Base-by-base conservation (phyloP, 2,113 vertebrate genomes). In the Gavia stellata region DNA sequence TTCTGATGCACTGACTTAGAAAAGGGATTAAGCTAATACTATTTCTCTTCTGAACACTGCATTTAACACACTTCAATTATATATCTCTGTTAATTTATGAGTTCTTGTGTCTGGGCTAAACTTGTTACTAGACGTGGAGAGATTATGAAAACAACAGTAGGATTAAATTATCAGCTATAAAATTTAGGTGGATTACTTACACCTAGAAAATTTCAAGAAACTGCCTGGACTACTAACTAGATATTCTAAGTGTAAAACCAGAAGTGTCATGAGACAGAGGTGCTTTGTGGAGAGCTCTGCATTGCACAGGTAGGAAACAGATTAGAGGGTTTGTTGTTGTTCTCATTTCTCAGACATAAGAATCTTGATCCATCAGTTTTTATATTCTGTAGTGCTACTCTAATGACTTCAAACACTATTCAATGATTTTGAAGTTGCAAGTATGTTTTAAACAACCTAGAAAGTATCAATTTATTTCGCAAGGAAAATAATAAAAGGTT, bases 331-430 rank as follows among this genome's bases (percentile, higher is more conserved):
- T 72, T 94, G 84, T 42, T 77, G 81, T 61, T 91, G 77, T 80
- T 85, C 87, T 93, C 71, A 56, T 90, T 96, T 94, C 87, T 80
- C 66, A 93, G 61, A 85, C 42, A 8, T 26, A 49, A 85, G 74
- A 80, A 86, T 61, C 58, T 93, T n/a, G 58, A 95, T 93, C 78
- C 66, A 90, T 85, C 70, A n/a, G 10, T 7, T 90, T 96, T 82
- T 87, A 80, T 73, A 92, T 85, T 96, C 78, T 70, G 78, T 78
- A 72, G 53, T 33, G 78, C 34, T 91, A 53, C 56, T 87, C 63
- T 49, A 87, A 87, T 24, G 12, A 90, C 87, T 95, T 95, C 94
- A 96, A 95, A 94, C 92, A 85, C 87, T n/a, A n/a, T n/a, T n/a
- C n/a, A n/a, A n/a, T n/a, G n/a, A n/a, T n/a, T n/a, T n/a, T n/a